Evolutionary conservation across 37 sponge, comb jelly and placozoan species (phyloP), one percentile per base, ranked within the genome.

Genomic region (Hexactinellida sp.): DNA sequence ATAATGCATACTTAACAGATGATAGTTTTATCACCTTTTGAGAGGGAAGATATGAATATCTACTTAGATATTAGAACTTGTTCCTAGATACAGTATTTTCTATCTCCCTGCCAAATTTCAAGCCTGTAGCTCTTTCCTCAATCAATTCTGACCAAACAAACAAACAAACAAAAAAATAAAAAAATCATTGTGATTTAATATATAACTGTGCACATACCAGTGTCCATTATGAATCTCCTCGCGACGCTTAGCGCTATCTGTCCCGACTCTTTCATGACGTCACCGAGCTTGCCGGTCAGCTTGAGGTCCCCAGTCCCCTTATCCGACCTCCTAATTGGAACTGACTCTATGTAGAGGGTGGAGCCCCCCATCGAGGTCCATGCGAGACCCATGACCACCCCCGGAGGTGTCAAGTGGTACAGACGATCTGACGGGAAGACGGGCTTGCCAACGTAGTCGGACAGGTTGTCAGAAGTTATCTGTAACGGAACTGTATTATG

Each of bases 361-460:
- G 95, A 91, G 16, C 95, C 95, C 38, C 98, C 98, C 90, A 94
- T 89, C 32, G 98, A 90, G 0, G 98, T 97, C 98, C 98, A 97
- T 0, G 95, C 95, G 63, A 97, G 89, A 1, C 98, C 98, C 92
- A 94, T 94, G 36, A 97, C 95, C 0, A 97, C 98, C 7, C 98
- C 98, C 54, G 95, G 93, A 38, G 98, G 98, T 35, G 98, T 97
- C 84, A 84, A 76, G 54, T 94, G 92, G 87, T 97, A 97, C 92
- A 97, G 88, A 0, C 93, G 86, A 54, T 97, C 95, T 9, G 88
- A 90, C 0, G 88, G 87, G 87, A 94, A 97, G 38, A 90, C 54
- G 0, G 98, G 98, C 37, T 97, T 94, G 5, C 98, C 98, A 0
- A 97, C 98, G 54, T 54, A 97, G 84, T 97, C 93, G 25, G 84